Base-by-base conservation (phyloP, 2,113 vertebrate genomes). In the Marmota flaviventris region DNA sequence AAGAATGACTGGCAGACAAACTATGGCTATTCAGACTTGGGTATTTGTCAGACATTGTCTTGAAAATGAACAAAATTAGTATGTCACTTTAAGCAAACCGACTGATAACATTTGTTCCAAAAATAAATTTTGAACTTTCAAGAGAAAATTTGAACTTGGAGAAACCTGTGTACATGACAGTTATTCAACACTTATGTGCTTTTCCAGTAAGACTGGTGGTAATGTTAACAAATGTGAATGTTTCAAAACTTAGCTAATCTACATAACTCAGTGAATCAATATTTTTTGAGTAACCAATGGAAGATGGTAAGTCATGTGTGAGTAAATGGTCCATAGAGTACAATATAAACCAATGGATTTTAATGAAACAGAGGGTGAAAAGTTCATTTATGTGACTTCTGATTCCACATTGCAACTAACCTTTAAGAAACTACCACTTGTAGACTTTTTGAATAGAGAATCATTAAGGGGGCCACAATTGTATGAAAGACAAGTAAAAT, bases 111-210 rank as follows among this genome's bases (percentile, higher is more conserved):
- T 29, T 86, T 81, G 4, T 79, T 84, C n/a, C 32, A 45, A 82
- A 25, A 73, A 89, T 86, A 88, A 92, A 63, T 58, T 83, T 73
- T 87, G 8, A 67, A 79, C 17, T 77, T 95, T 81, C 51, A 39
- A 82, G n/a, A 45, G 39, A 90, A 95, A 96, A 82, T 61, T 73
- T 67, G 58, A 91, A 93, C 95, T 73, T 84, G 58, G 48, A 67
- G 51, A 94, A 96, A 85, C 25, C 24, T 34, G 3, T 48, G 8
- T 37, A 12, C 45, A 53, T 95, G 51, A 37, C 29, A 89, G 34
- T 42, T 93, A 73, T 8, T 27, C 12, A 89, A 48, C 27, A 88
- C 29, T 91, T 89, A 37, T 63, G 81, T 22, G 65, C 3, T 58
- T 88, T 65, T 76, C 93, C 34, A 92, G 58, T 89, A 61, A 95